Evolutionary conservation across 2,888 invertebrate species (phyloP), one percentile per base, ranked within the genome.

Genomic region (Agonopterix alstromeriana): DNA sequence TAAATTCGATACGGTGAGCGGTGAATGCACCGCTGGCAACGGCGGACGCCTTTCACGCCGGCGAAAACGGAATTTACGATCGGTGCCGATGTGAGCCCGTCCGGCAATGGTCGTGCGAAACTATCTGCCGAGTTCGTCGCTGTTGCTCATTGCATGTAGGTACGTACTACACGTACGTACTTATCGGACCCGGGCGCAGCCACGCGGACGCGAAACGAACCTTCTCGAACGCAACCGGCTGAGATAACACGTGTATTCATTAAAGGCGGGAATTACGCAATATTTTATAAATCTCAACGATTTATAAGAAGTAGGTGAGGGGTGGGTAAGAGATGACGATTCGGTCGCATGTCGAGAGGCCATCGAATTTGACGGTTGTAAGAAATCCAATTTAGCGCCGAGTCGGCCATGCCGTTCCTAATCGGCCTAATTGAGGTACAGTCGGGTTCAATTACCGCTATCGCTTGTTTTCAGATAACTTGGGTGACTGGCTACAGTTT

Each of bases 1-100:
- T 84, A 82, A 82, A 83, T 83, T 82, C 77, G 82, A 80, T 76
- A 76, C 74, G 73, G 73, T 63, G 70, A 75, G 74, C 83, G 83
- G 82, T 82, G 80, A 84, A 82, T 77, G 83, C 80, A 82, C 77
- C 73, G 73, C 65, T 60, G 53, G 58, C 66, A 56, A 67, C 75
- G 71, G 68, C 75, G 72, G 65, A 70, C 66, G 76, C 82, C 85
- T 82, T 82, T 83, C 82, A 80, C 82, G 68, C 65, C 61, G 64
- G 65, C 69, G 74, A 77, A 77, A 80, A 79, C 70, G 73, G 76
- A 74, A 76, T 80, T 76, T 73, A 77, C 71, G 70, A 73, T 63
- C 63, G 58, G 58, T 70, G 67, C 71, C 61, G 61, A 53, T 54
- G 65, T 55, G 58, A 52, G 59, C 60, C n/a, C 58, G 48, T 56